Evolutionary conservation across 2,888 invertebrate genomes (phyloP).

Genomic region (Lochmaea crataegi): DNA sequence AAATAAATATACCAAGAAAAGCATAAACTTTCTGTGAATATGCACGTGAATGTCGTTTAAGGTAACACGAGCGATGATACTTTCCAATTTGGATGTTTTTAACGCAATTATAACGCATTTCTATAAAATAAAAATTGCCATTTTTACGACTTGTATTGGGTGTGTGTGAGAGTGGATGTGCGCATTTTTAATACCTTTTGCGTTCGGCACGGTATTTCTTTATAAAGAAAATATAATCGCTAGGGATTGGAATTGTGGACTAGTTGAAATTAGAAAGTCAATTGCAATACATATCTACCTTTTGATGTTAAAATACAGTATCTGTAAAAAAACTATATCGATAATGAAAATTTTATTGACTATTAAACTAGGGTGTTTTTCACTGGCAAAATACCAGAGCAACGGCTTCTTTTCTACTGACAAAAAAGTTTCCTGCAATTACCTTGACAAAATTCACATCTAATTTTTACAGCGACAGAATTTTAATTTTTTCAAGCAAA

Average conservation of each 20-base stretch:
- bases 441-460: too few relatives aligned
- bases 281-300: not conserved
- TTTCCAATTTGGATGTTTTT: slow-evolving; percentile 13
- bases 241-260: slow-evolving; percentile 23
- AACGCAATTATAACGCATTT: slow-evolving; percentile 7
- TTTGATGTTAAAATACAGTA: not conserved
- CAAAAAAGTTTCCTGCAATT: too few relatives aligned
- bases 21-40: not conserved
- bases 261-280: slow-evolving; percentile 2
- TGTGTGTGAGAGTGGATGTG: slow-evolving; percentile 28
- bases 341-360: too few relatives aligned
- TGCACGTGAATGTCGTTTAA: not conserved
- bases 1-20: too few relatives aligned
- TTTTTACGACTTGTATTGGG: slow-evolving; percentile 31
- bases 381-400: too few relatives aligned
- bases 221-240: slow-evolving; percentile 22
- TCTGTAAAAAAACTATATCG: not conserved
- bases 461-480: too few relatives aligned
- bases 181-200: slow-evolving; percentile 16
- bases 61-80: slow-evolving; percentile 1
- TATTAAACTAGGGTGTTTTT: too few relatives aligned
- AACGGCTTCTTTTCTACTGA: too few relatives aligned
- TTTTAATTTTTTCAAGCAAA: too few relatives aligned
- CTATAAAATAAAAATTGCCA: slow-evolving; percentile 16
- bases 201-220: not conserved